Evolutionary conservation across 2,888 invertebrate species (phyloP), one percentile per base, ranked within the genome.

Genomic region (Sphecodes monilicornis): DNA sequence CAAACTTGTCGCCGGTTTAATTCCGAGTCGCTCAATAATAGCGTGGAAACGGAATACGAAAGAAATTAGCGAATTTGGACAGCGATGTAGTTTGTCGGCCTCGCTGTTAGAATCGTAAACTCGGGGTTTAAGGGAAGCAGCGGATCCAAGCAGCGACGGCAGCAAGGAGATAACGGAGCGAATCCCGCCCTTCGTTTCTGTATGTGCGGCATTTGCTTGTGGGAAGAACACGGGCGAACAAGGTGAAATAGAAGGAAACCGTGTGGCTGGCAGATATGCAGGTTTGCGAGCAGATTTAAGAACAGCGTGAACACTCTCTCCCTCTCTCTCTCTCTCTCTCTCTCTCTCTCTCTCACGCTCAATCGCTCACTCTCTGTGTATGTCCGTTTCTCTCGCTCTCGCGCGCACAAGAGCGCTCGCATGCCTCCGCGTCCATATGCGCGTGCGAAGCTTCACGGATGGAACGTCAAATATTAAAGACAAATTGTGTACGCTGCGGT

Each of bases 231-330:
- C 71, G 29, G 57, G 16, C 39, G 76, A 77, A 85, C 74, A 82
- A 71, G 76, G 66, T 76, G 82, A 84, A 86, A 84, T 80, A 84
- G 82, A 81, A 86, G 87, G 76, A 68, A 68, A 68, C 66, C 66
- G 66, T 68, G 86, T 76, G 75, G 83, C 69, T 71, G 82, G 74
- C 83, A 83, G 87, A 87, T 86, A 79, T 76, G 80, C 71, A 70
- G 60, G 71, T 60, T 76, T 82, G 57, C 66, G 54, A 76, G 75
- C 74, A 81, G 86, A 87, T 86, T 87, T 87, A 86, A 86, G 83
- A 74, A 75, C 32, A 57, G 54, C 57, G 57, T 41, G 57, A 73
- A 71, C 50, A 64, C 64, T 22, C 50, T 26, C 26, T 13, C 26
- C 13, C 26, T 1, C 11, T 11, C n/a, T 0, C 57, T n/a, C 13